Conservation (phyloP, 2,797 vertebrate species). For the Selene dorsalis region DNA sequence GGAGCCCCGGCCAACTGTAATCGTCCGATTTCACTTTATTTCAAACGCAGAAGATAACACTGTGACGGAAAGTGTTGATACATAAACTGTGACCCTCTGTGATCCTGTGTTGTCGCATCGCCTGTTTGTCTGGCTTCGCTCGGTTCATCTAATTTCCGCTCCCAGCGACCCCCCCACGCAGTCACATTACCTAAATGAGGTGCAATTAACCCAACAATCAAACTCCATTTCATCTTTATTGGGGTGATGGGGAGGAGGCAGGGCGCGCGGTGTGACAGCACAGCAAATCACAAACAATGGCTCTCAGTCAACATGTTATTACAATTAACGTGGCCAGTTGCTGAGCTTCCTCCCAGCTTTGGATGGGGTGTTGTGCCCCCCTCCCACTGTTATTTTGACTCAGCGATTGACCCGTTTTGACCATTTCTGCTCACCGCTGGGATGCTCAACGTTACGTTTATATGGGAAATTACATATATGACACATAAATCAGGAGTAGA, state of each 20-base stretch:
- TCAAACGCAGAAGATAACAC: background rate
- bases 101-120: slow-evolving; percentile 30
- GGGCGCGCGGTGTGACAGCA: slow-evolving; percentile 50
- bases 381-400: slow-evolving; percentile 11
- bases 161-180: slow-evolving; percentile 37
- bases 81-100: slow-evolving; percentile 25
- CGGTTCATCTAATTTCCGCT: slow-evolving; percentile 60
- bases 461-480: background rate
- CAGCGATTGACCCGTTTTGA: slow-evolving; percentile 13
- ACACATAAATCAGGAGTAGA: background rate
- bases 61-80: background rate
- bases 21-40: slow-evolving; percentile 29
- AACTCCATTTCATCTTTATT: slow-evolving; percentile 74
- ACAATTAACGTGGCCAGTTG: slow-evolving; percentile 61
- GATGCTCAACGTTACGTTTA: background rate
- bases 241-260: slow-evolving; percentile 57
- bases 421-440: slow-evolving; percentile 8
- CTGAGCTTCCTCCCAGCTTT: slow-evolving; percentile 30
- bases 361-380: slow-evolving; percentile 14
- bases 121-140: slow-evolving; percentile 36
- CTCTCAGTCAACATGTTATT: slow-evolving; percentile 70
- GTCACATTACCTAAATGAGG: slow-evolving; percentile 73
- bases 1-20: background rate
- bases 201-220: slow-evolving; percentile 77
- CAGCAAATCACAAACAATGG: slow-evolving; percentile 67